Conservation (phyloP, 2,888 invertebrate species). For the Drosophila lutescens region DNA sequence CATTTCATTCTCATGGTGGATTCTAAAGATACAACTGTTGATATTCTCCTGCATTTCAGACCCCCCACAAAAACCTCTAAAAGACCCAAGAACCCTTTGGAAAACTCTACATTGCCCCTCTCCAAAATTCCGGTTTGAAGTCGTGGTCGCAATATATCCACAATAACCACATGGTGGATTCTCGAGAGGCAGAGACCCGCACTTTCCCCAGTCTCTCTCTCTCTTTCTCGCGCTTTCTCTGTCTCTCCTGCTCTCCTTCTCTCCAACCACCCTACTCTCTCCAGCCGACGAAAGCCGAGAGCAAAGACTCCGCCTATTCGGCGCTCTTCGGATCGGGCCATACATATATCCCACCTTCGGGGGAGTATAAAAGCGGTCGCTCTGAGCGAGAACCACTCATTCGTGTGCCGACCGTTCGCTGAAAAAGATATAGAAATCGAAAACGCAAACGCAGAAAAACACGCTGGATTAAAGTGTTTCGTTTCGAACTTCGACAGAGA, state of each 20-base stretch:
- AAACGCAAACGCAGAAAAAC: slow-evolving; percentile 45
- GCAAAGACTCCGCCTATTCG: slow-evolving; percentile 40
- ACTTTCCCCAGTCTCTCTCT: neutral
- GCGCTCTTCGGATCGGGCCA: slow-evolving; percentile 6
- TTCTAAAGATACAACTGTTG: neutral
- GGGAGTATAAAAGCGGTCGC: slow-evolving; percentile 73
- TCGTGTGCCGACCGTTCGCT: slow-evolving; percentile 44
- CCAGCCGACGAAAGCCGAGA: slow-evolving; percentile 8
- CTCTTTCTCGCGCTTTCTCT: neutral
- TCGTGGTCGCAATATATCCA: neutral
- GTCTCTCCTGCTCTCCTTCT: neutral
- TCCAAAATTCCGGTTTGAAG: slow-evolving; percentile 14
- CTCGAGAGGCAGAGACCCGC: neutral
- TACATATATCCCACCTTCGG: slow-evolving; percentile 26
- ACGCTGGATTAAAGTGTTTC: slow-evolving; percentile 78
- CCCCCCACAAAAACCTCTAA: neutral
- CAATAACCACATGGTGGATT: neutral
- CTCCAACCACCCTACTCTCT: slow-evolving; percentile 2
- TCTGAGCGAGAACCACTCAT: slow-evolving; percentile 69
- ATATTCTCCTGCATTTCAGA: neutral
- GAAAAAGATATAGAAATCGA: slow-evolving; percentile 21
- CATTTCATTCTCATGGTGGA: neutral
- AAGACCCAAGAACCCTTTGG: neutral
- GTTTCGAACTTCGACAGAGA: slow-evolving; percentile 6
- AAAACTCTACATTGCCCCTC: neutral